phyloP scores from a whole-genome alignment of 1,140 invertebrate species.

The Limonius californicus region DNA sequence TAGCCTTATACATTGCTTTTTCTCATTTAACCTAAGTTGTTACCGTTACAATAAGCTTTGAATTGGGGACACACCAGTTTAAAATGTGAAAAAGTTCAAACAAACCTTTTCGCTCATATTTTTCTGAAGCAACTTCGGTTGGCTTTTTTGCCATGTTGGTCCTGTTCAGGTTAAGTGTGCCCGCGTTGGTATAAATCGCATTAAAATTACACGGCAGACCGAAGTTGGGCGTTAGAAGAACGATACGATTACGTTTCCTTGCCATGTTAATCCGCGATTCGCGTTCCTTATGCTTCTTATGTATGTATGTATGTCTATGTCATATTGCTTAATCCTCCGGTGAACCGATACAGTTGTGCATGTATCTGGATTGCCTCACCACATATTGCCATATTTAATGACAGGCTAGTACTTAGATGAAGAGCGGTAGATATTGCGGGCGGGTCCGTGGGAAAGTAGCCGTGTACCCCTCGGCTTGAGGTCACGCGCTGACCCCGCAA shows the following conservation, averaged over 20 bases:
- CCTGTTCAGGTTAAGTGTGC: no score
- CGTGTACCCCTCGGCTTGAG: constrained; percentile 48
- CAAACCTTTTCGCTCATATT: no score
- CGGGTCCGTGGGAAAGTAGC: constrained; percentile 49
- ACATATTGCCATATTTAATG: constrained; percentile 49
- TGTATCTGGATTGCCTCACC: constrained; percentile 43
- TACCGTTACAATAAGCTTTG: no score
- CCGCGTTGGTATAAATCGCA: background rate
- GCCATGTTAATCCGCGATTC: background rate
- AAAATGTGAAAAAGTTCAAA: no score
- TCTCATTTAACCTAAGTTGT: no score
- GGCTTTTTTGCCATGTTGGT: no score
- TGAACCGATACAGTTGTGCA: constrained; percentile 43
- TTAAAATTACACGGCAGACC: background rate
- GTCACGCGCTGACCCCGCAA: constrained; percentile 44
- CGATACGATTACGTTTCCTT: no score
- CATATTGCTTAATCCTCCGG: constrained; percentile 34
- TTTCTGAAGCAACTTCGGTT: no score
- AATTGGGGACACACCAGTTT: no score
- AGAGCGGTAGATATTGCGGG: constrained; percentile 49
- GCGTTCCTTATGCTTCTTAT: background rate
- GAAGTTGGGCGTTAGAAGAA: background rate
- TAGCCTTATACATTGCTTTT: no score
- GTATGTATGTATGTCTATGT: background rate
- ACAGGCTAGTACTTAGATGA: constrained; percentile 46